Evolutionary conservation across 1,140 invertebrate species (phyloP).

Genomic region (Limonius californicus): DNA sequence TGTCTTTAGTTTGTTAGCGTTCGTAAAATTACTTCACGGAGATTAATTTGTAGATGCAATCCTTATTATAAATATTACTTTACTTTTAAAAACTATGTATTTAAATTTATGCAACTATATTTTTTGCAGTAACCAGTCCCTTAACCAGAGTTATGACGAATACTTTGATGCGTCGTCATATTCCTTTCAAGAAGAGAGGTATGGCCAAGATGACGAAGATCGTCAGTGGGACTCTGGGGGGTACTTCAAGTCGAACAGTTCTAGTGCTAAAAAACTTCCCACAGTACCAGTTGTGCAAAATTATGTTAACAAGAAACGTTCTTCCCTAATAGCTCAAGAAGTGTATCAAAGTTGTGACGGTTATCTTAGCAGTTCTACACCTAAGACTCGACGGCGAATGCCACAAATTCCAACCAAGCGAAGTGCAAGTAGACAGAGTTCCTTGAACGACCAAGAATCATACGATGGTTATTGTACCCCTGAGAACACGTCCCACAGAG

Average conservation of each 20-base stretch:
- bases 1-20: no score
- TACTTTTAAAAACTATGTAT: no score
- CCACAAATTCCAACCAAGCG: slow-evolving; percentile 44
- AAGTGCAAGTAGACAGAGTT: slow-evolving; percentile 41
- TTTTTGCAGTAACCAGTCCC: slow-evolving; percentile 28
- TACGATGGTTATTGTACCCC: slow-evolving; percentile 38
- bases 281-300: slow-evolving; percentile 41
- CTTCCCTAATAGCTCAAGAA: slow-evolving; percentile 42
- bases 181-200: slow-evolving; percentile 53
- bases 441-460: slow-evolving; percentile 31
- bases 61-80: no score
- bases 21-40: no score
- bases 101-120: no score
- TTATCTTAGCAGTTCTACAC: slow-evolving; percentile 29
- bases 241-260: slow-evolving; percentile 32
- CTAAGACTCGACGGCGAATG: slow-evolving; percentile 39
- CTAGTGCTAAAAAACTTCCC: slow-evolving; percentile 44
- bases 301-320: slow-evolving; percentile 47
- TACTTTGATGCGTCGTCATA: slow-evolving; percentile 54
- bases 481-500: slow-evolving; percentile 36
- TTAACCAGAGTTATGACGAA: slow-evolving; percentile 47
- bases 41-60: neutral
- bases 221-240: slow-evolving; percentile 68
- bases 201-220: slow-evolving; percentile 62
- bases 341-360: neutral